A percentile compares a stretch with the other conserved stretches of the same genome.
These are phyloP conservation scores for Stenichneumon culpator DNA, from an alignment of 2,888 invertebrate genomes.

Conservation along the genomic window DNA sequence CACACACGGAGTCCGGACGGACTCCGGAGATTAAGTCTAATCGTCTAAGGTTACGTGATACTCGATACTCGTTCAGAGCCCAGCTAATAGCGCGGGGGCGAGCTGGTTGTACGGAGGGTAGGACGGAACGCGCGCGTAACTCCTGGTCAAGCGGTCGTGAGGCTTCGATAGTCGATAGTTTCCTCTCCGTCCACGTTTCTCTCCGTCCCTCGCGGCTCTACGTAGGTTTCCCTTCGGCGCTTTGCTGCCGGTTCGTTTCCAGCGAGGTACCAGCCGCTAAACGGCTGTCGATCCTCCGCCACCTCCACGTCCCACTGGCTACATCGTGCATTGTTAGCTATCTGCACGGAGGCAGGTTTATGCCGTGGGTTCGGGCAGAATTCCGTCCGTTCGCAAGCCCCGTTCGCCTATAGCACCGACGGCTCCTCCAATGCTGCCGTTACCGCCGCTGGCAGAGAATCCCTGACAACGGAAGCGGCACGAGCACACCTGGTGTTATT, in stretches of 20 bases:
- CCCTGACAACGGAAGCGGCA: conserved; percentile 50
- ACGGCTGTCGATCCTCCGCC: conserved; percentile 73
- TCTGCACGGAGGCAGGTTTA: conserved; percentile 52
- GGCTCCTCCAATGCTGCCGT: not conserved
- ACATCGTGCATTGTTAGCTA: conserved; percentile 52
- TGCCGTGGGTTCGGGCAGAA: conserved; percentile 40
- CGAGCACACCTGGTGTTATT: conserved; percentile 59
- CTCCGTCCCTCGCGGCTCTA: conserved; percentile 1
- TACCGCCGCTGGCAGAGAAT: conserved; percentile 15
- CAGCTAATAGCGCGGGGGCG: conserved; percentile 39
- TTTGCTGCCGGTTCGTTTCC: conserved; percentile 5
- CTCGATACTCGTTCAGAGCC: conserved; percentile 66
- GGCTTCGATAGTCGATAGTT: conserved; percentile 78
- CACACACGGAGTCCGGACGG: not conserved
- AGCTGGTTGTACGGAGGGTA: conserved; percentile 17
- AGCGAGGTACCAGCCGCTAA: conserved; percentile 68
- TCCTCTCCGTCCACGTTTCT: not conserved
- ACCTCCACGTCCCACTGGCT: conserved; percentile 5
- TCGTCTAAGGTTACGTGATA: conserved; percentile 79
- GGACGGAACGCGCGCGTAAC: conserved; percentile 59
- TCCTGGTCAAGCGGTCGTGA: conserved; percentile 72
- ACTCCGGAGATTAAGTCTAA: conserved; percentile 67
- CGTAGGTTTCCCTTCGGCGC: conserved; percentile 49
- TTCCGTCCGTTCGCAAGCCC: conserved; percentile 35
- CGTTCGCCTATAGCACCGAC: not conserved